Evolutionary conservation across 1,140 invertebrate genomes (phyloP), one percentile per base, ranked within the genome.

Genomic region (Euwallacea similis): DNA sequence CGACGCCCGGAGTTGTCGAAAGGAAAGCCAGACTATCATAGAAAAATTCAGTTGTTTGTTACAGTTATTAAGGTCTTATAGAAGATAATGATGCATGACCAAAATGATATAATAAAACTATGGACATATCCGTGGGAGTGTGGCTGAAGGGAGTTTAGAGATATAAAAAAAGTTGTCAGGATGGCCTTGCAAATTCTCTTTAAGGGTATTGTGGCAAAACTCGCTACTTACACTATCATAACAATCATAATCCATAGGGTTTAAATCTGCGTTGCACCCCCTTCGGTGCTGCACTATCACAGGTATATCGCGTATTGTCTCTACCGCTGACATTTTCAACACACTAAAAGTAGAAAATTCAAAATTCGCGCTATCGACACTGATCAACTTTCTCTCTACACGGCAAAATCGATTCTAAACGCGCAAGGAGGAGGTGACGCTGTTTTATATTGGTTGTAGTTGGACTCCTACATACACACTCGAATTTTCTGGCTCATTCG

Each of bases 11-110:
- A 84, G 15, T 82, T 81, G 76, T 89, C 88, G 79, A 90, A 90
- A 50, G 88, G 87, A 76, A 89, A 89, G 61, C 86, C 88, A 73
- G 82, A 84, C 89, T 90, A 84, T 33, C 83, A 33, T 33, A 33
- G 1, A 33, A 33, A 33, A 33, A 33, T 33, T 33, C 21, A 33
- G 21, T 33, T 2, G 21, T 33, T 33, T 33, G 21, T 33, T 33
- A 33, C 4, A 33, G 21, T 33, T 33, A 33, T 33, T 33, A 33
- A n/a, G n/a, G n/a, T n/a, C n/a, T 33, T 33, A 33, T 33, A 33
- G 21, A 33, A 33, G 21, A 33, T 33, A 33, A 33, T 33, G 21
- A 33, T 33, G 21, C 21, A 33, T 33, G 21, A 33, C 21, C 33
- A 41, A 59, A 7, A 59, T 59, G 3, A 16, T 33, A 33, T 33